phyloP scores from a whole-genome alignment of 2,113 vertebrate genomes.

The Corythoichthys intestinalis region DNA sequence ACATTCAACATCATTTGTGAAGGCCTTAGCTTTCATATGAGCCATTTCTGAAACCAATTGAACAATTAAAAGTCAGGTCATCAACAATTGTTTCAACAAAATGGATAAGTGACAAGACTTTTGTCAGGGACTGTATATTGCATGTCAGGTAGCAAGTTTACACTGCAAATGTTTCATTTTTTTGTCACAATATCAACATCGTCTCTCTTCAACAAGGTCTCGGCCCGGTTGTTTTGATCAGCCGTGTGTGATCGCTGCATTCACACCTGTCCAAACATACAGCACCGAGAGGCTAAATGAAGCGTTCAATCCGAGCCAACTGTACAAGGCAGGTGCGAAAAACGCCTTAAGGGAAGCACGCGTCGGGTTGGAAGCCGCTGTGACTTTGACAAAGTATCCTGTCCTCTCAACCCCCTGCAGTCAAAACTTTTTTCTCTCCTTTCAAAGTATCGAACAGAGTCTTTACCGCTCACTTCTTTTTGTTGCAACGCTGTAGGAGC shows the following conservation, averaged over 20 bases:
- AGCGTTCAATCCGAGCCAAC: conserved; percentile 6
- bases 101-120: too few relatives aligned
- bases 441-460: background rate
- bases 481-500: background rate
- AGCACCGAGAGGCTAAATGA: conserved; percentile 6
- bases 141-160: too few relatives aligned
- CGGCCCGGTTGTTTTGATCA: conserved; percentile 1
- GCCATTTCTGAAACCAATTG: too few relatives aligned
- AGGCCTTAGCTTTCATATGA: too few relatives aligned
- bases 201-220: background rate
- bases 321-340: conserved; percentile 11
- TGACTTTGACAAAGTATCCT: conserved; percentile 12
- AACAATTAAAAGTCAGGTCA: too few relatives aligned
- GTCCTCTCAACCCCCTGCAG: conserved; percentile 5
- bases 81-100: too few relatives aligned
- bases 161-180: background rate
- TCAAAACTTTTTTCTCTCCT: background rate
- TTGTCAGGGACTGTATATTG: background rate
- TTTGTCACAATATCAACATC: background rate
- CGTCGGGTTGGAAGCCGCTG: background rate
- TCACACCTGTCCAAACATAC: conserved; percentile 10
- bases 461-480: background rate
- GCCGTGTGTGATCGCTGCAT: conserved; percentile 1
- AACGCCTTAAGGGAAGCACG: conserved; percentile 4
- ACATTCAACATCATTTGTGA: too few relatives aligned